phyloP scores from a whole-genome alignment of 92 coral and sea anemone species.

The Porites rus region DNA sequence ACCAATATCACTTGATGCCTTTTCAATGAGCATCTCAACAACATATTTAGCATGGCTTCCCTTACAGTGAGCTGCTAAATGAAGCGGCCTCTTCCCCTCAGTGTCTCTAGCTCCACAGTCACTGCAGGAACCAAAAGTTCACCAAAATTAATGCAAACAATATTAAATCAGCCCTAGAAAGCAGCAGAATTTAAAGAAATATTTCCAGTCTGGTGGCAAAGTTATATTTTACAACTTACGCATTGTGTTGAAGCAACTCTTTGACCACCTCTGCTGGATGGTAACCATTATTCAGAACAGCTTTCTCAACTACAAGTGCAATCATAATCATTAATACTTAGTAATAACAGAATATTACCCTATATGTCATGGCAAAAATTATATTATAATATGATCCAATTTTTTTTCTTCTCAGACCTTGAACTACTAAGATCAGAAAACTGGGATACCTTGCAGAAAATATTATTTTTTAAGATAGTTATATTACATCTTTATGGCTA shows the following conservation, averaged over 20 bases:
- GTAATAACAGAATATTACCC: neutral
- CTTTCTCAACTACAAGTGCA: slow-evolving; percentile 75
- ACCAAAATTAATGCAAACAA: too few species aligned
- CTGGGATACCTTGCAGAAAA: too few species aligned
- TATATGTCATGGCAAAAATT: too few species aligned
- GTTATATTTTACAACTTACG: slow-evolving; percentile 70
- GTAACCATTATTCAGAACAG: slow-evolving; percentile 76
- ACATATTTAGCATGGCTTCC: slow-evolving; percentile 82
- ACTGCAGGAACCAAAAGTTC: slow-evolving; percentile 34
- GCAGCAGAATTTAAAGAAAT: neutral
- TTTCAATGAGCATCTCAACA: slow-evolving; percentile 68
- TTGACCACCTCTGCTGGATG: slow-evolving; percentile 89
- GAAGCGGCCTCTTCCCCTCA: slow-evolving; percentile 86
- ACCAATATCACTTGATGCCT: slow-evolving; percentile 77
- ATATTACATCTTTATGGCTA: too few species aligned
- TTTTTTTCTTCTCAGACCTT: too few species aligned
- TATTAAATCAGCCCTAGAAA: too few species aligned
- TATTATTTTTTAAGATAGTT: too few species aligned
- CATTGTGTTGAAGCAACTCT: slow-evolving; percentile 85
- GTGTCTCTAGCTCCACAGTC: slow-evolving; percentile 69
- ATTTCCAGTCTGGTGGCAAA: neutral
- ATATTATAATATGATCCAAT: too few species aligned
- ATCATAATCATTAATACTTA: neutral
- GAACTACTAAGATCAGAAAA: too few species aligned
- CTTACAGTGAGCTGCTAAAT: slow-evolving; percentile 75